A percentile compares a stretch with the other conserved stretches of the same genome.
Evolutionary conservation across 1,140 invertebrate species (phyloP).

Genomic region (Nebria ingens): DNA sequence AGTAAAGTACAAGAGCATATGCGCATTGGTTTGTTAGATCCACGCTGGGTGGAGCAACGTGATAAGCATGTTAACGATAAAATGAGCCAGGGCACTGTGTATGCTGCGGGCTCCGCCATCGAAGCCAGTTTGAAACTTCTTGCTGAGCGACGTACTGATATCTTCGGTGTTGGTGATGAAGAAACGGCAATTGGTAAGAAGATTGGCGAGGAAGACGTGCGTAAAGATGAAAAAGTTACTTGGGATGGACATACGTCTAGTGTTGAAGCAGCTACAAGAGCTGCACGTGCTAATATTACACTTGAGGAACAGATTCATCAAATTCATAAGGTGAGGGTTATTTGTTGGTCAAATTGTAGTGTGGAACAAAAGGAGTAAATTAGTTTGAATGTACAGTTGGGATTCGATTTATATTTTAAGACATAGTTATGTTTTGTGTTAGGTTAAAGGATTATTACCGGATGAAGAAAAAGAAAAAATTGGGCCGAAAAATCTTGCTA

Average conservation of each 20-base stretch:
- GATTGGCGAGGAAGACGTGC: constrained; percentile 89
- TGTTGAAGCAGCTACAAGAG: constrained; percentile 81
- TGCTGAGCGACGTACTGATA: constrained; percentile 97
- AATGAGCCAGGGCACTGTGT: constrained; percentile 26
- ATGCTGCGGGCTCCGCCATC: constrained; percentile 56
- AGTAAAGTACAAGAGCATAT: constrained; percentile 97
- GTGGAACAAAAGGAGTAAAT: not conserved
- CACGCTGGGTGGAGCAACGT: constrained; percentile 94
- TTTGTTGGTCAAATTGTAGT: constrained; percentile 1
- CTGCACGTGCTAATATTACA: constrained; percentile 89
- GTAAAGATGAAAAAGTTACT: constrained; percentile 81
- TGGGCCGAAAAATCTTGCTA: constrained; percentile 62
- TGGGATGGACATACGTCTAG: constrained; percentile 98
- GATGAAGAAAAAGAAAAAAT: constrained; percentile 93
- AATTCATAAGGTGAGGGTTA: constrained; percentile 70
- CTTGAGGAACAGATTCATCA: constrained; percentile 95
- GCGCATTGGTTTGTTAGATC: constrained; percentile 93
- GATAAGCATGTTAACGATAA: constrained; percentile 79
- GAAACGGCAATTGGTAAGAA: constrained; percentile 99
- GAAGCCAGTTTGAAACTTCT: constrained; percentile 91
- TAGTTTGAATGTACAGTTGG: not conserved
- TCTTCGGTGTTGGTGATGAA: constrained; percentile 97
- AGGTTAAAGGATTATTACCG: constrained; percentile 78
- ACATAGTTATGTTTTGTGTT: constrained; percentile 9
- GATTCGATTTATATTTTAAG: constrained; percentile 10